Base-by-base conservation (phyloP, 2,888 invertebrate species). In the Asteroscopus sphinx region DNA sequence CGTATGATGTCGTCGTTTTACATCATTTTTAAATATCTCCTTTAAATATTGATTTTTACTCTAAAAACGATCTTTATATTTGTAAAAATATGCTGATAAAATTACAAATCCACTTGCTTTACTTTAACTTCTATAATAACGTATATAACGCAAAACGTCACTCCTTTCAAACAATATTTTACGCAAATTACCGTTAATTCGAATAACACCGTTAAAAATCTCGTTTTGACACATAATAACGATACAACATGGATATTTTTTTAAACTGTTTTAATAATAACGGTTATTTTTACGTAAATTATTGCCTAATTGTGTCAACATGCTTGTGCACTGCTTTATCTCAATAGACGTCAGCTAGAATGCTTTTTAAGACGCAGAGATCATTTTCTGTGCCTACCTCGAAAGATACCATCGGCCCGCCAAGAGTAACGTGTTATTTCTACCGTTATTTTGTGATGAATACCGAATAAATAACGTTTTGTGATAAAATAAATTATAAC, bases 381-480 rank as follows among this genome's bases (percentile, higher is more conserved):
- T 98, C 98, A 77, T 98, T 98, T 91, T 98, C 98, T 83, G 97
- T 98, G 92, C 98, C 98, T 68, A 97, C 98, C 35, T 97, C 98
- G 61, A 98, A 98, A 95, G 97, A 97, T 89, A 86, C 90, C 83
- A 96, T 94, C 46, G 89, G 87, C 73, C 89, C 90, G 0, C 93
- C 91, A 83, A 95, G 93, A 89, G 94, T 94, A 88, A 83, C 25
- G 46, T 42, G 40, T 52, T 62, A 51, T 51, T 37, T 8, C 5
- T 47, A 51, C 5, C 8, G 36, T 63, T 60, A 46, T 60, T 47
- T 60, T 57, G 21, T 35, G 21, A 42, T 35, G 13, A 33, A 45
- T 0, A 15, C 9, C 7, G 0, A n/a, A 12, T 6, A 9, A 7
- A 46, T 49, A 68, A 54, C 54, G 45, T 16, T 49, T 54, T 65